Conservation (phyloP, 2,113 vertebrate species). For the Struthidea cinerea region DNA sequence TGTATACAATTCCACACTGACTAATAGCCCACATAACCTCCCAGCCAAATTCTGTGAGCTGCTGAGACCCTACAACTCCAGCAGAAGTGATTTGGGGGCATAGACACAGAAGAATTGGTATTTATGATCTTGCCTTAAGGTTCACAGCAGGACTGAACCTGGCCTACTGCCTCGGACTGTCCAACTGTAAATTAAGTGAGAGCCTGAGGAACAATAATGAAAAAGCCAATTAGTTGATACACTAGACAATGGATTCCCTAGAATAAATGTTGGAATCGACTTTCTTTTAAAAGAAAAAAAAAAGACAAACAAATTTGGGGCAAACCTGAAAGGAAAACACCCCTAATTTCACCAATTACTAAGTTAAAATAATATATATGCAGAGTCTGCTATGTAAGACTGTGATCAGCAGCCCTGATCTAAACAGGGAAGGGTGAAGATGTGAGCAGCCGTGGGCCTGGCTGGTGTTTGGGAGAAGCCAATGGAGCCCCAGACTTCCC, state of each 20-base stretch:
- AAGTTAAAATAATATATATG: not conserved
- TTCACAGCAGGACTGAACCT: not conserved
- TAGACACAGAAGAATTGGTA: not conserved
- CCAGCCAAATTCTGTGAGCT: not conserved
- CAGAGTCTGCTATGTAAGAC: not conserved
- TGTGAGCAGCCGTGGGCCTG: rapidly evolving
- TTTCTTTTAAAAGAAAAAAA: not conserved
- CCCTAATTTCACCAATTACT: not conserved
- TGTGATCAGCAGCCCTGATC: not conserved
- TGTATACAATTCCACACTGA: not conserved
- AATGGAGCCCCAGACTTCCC: not conserved
- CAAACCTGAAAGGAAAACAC: not conserved
- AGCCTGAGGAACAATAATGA: not conserved
- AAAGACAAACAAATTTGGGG: not conserved
- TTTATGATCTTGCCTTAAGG: not conserved
- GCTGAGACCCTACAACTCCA: not conserved
- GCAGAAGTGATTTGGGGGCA: not conserved
- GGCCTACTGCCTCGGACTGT: not conserved
- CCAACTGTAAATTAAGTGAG: not conserved
- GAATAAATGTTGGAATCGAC: not conserved
- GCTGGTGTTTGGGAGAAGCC: not conserved
- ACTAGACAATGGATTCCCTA: not conserved
- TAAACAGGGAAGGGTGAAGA: not conserved
- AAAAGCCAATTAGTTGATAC: not conserved
- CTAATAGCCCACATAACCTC: not conserved